Conservation (phyloP, 2,113 vertebrate species). For the Grammomys dolichurus region DNA sequence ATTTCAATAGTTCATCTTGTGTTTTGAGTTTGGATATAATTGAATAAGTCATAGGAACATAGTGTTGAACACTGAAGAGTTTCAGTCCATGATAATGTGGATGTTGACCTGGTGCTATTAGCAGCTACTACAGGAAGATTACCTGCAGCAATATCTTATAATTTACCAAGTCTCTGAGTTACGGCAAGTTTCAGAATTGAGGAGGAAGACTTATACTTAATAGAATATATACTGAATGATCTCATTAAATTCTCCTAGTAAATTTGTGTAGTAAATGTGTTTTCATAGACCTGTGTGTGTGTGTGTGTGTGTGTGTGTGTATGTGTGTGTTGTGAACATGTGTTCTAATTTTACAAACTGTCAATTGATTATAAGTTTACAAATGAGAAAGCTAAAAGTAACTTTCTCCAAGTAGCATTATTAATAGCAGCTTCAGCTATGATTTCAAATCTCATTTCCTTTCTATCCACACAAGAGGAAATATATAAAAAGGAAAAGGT, state of each 20-base stretch:
- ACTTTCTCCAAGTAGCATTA: slow-evolving; percentile 47
- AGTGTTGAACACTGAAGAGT: not conserved
- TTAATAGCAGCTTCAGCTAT: not conserved
- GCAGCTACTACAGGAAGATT: not conserved
- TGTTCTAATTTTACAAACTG: not conserved
- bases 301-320: not conserved
- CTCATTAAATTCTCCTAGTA: not conserved
- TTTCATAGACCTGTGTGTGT: not conserved
- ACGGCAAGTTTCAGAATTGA: not conserved
- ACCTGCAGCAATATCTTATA: not conserved
- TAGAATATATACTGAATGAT: not conserved
- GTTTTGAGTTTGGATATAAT: not conserved
- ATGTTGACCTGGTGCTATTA: not conserved
- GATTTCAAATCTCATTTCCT: slow-evolving; percentile 49
- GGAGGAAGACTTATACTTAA: not conserved
- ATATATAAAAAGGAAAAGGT: slow-evolving; percentile 53
- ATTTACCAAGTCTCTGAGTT: not conserved
- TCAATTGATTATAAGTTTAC: not conserved
- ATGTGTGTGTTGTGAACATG: not conserved
- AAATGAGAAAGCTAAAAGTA: not conserved
- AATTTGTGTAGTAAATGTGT: not conserved
- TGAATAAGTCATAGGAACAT: not conserved
- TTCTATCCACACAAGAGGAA: slow-evolving; percentile 48
- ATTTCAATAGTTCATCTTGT: not conserved
- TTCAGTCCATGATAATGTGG: not conserved